Conservation (phyloP, 2,888 invertebrate species). For the Trachelus troglodyta region DNA sequence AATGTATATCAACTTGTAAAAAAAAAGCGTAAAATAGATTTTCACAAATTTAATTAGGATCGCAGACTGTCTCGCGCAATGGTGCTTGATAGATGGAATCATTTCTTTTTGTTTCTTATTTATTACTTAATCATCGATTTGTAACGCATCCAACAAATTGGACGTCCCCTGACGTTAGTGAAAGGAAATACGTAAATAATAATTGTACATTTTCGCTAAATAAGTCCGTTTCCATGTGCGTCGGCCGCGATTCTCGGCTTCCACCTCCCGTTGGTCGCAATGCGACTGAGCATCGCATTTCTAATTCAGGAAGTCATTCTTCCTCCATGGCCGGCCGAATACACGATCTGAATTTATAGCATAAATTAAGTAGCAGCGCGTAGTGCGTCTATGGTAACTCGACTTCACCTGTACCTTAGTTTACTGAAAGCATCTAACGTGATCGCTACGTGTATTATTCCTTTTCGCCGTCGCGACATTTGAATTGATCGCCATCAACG, state of each 20-base stretch:
- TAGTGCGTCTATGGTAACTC: not conserved
- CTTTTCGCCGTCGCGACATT: not conserved
- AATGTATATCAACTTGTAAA: not conserved
- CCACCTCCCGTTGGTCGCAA: not conserved
- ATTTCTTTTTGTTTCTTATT: not conserved
- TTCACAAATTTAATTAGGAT: not conserved
- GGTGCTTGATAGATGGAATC: not conserved
- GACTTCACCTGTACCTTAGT: not conserved
- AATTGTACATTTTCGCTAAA: not conserved
- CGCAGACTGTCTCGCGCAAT: not conserved
- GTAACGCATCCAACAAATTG: not conserved
- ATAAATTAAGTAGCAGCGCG: not conserved
- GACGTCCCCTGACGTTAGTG: not conserved
- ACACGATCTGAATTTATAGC: slow-evolving; percentile 4
- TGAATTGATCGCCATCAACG: not conserved
- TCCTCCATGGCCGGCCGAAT: slow-evolving; percentile 1
- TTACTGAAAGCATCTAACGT: not conserved
- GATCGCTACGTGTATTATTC: not conserved
- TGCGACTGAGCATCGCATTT: not conserved
- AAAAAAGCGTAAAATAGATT: not conserved
- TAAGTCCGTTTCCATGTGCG: not conserved
- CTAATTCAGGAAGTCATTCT: slow-evolving; percentile 5
- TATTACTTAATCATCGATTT: not conserved
- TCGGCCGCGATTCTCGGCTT: not conserved
- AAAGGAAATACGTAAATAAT: not conserved